Conservation (phyloP, 1,140 invertebrate genomes). For the Cyrtorhinus lividipennis region DNA sequence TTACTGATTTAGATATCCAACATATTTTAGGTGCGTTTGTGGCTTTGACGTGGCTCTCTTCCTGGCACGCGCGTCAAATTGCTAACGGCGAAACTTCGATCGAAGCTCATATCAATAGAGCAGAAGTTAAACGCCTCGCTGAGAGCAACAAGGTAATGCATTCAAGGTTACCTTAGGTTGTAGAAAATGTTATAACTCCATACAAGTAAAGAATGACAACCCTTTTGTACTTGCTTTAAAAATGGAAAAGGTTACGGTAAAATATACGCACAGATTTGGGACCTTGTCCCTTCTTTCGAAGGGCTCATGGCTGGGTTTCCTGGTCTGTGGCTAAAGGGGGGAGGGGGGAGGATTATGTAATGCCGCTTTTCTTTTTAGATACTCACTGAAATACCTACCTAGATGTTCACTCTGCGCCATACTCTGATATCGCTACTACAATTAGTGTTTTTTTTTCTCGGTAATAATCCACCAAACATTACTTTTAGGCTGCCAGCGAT, state of each 20-base stretch:
- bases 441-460: too few relatives aligned
- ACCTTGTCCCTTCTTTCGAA: background rate
- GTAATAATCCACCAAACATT: too few relatives aligned
- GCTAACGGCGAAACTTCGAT: slow-evolving; percentile 80
- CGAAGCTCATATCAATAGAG: slow-evolving; percentile 76
- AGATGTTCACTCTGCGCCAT: background rate
- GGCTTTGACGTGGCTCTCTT: slow-evolving; percentile 53
- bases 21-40: slow-evolving; percentile 51
- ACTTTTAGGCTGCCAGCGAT: too few relatives aligned
- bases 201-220: background rate
- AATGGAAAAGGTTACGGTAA: background rate
- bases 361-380: background rate
- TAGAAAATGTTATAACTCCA: background rate
- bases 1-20: slow-evolving; percentile 1
- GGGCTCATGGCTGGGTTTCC: background rate
- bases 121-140: slow-evolving; percentile 49
- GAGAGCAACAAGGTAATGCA: slow-evolving; percentile 38
- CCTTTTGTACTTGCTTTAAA: background rate
- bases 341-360: too few relatives aligned
- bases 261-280: background rate
- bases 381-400: background rate
- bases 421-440: background rate
- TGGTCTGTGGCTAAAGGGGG: too few relatives aligned
- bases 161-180: background rate
- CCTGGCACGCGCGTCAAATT: slow-evolving; percentile 76